Conservation (phyloP, 2,888 invertebrate genomes). For the Drosophila antonietae region DNA sequence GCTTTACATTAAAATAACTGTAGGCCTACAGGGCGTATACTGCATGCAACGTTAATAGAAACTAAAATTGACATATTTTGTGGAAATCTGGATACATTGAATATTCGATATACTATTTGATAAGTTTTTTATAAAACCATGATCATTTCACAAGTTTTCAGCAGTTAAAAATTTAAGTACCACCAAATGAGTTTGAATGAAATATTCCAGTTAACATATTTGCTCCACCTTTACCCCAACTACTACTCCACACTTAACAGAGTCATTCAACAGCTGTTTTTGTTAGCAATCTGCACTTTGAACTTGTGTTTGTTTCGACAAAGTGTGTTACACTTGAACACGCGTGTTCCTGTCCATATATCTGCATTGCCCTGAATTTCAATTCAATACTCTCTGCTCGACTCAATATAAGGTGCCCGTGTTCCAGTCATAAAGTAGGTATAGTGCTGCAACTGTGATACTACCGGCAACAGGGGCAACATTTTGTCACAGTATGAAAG, state of each 20-base stretch:
- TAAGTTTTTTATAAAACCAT: background rate
- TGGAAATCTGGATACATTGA: background rate
- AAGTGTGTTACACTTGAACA: constrained; percentile 53
- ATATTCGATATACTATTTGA: background rate
- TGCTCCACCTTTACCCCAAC: constrained; percentile 17
- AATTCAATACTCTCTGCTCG: constrained; percentile 33
- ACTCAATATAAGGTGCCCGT: constrained; percentile 41
- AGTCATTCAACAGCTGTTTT: constrained; percentile 46
- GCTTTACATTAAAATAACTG: background rate
- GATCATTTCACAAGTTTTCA: background rate
- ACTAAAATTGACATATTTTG: background rate
- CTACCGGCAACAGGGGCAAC: constrained; percentile 42
- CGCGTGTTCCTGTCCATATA: constrained; percentile 50
- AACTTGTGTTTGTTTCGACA: constrained; percentile 57
- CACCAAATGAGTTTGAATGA: background rate
- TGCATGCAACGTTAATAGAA: background rate
- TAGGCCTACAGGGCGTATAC: background rate
- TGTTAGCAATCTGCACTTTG: constrained; percentile 59
- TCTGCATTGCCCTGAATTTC: constrained; percentile 26
- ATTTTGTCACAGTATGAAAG: constrained; percentile 1
- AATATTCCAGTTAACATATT: background rate
- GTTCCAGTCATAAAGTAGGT: constrained; percentile 31
- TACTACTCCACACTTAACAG: constrained; percentile 42
- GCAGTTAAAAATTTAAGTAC: background rate
- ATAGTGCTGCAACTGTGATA: constrained; percentile 18